phyloP scores from a whole-genome alignment of 2,113 vertebrate genomes.

The Chlorocebus sabaeus region DNA sequence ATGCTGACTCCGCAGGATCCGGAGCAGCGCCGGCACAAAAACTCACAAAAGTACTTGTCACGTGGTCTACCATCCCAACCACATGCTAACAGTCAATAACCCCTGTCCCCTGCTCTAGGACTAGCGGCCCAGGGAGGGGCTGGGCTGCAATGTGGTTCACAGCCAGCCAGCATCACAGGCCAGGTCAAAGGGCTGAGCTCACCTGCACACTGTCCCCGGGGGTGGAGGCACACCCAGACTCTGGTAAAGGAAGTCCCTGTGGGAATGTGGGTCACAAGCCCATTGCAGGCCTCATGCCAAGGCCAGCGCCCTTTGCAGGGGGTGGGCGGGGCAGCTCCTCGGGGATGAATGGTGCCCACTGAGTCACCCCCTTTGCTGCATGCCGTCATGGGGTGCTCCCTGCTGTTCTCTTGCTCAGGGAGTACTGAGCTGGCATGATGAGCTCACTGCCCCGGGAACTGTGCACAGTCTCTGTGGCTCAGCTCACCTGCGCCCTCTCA shows the following conservation, averaged over 20 bases:
- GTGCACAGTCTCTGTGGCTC: conserved; percentile 52
- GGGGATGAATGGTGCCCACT: conserved; percentile 8
- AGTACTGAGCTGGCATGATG: conserved; percentile 56
- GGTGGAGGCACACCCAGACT: conserved; percentile 34
- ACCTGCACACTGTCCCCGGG: background rate
- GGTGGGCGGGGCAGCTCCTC: conserved; percentile 12
- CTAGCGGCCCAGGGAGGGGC: background rate
- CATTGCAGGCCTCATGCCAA: background rate
- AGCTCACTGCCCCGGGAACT: conserved; percentile 52
- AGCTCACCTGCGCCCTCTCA: background rate
- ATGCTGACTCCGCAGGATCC: background rate
- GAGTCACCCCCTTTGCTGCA: conserved; percentile 44
- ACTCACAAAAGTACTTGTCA: background rate
- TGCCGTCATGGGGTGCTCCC: conserved; percentile 44
- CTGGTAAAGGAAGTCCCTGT: conserved; percentile 38
- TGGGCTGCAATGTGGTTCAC: background rate
- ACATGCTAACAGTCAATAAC: background rate
- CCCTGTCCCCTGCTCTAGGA: background rate
- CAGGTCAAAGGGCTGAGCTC: conserved; percentile 42
- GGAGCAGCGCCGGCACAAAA: background rate
- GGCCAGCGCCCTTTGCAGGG: background rate
- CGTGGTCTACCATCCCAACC: background rate
- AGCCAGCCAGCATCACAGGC: background rate
- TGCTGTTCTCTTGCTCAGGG: background rate
- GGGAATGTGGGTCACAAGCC: conserved; percentile 54